These are phyloP conservation scores for Lates japonicus DNA, from an alignment of 2,797 vertebrate species.

Conservation along the genomic window DNA sequence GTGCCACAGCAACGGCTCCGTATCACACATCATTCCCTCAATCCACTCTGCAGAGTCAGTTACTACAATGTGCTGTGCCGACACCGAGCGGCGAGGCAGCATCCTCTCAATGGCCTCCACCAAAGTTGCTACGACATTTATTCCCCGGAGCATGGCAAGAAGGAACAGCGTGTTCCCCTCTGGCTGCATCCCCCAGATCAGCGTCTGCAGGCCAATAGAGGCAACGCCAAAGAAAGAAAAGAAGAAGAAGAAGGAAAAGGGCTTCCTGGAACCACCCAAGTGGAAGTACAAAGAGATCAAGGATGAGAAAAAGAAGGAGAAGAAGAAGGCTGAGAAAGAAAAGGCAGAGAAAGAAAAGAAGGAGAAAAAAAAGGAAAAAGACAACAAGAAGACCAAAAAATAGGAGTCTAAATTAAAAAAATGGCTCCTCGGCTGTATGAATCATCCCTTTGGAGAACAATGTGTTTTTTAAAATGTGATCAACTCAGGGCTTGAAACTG, in stretches of 20 bases:
- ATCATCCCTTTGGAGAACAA: constrained; percentile 4
- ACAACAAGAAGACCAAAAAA: constrained; percentile 48
- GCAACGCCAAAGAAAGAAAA: constrained; percentile 61
- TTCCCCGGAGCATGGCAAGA: constrained; percentile 71
- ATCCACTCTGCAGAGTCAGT: constrained; percentile 62
- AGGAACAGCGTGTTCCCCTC: constrained; percentile 83
- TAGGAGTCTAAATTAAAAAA: constrained; percentile 27
- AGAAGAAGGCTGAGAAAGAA: constrained; percentile 62
- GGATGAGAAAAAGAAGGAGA: constrained; percentile 81
- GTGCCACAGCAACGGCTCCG: constrained; percentile 74
- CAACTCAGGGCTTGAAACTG: constrained; percentile 9
- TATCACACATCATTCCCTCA: constrained; percentile 57
- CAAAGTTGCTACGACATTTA: constrained; percentile 68
- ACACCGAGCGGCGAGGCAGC: constrained; percentile 63
- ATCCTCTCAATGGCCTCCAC: constrained; percentile 75
- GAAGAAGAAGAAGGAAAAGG: constrained; percentile 48
- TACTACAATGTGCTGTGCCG: constrained; percentile 38
- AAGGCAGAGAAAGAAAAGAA: constrained; percentile 46
- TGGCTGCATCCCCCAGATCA: constrained; percentile 87
- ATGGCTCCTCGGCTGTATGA: background rate
- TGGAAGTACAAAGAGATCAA: constrained; percentile 90
- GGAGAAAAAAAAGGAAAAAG: constrained; percentile 44
- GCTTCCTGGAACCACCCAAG: constrained; percentile 84
- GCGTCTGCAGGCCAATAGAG: constrained; percentile 77
- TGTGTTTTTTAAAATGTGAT: constrained; percentile 12